Evolutionary conservation across 2,113 vertebrate genomes (phyloP), one percentile per base, ranked within the genome.

Genomic region (Pomatorhinus ruficollis): DNA sequence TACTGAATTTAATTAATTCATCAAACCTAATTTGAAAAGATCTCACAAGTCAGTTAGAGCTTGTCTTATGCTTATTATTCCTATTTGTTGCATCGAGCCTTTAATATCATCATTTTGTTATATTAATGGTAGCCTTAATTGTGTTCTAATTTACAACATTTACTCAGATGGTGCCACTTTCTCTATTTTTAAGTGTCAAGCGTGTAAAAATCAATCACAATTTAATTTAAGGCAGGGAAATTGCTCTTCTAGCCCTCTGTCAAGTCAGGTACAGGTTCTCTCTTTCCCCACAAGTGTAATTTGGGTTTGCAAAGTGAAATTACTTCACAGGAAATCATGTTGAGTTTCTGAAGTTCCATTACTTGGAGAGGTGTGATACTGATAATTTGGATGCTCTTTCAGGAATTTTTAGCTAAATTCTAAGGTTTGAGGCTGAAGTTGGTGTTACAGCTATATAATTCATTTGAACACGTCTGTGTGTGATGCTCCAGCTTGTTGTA

Each of bases 1-100:
- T 82, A 60, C 50, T 91, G 78, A 90, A 96, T 95, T 94, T 94
- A 97, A 97, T 97, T 96, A 96, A 94, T 71, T 97, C 66, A 93
- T 97, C 91, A 97, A 95, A 93, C 35, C 22, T 93, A 87, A 95
- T 93, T 93, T 94, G 57, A 54, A 95, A 95, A 93, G 64, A 86
- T 86, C 57, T 89, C 78, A 94, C 39, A 77, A 92, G 17, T 89
- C 71, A 86, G 40, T 87, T 74, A 92, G 81, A 89, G 37, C 65
- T 89, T 83, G 37, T 93, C 71, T 70, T 80, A 27, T 57, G 70
- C 63, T 89, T 92, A 30, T 88, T 78, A 63, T 87, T 96, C 72
- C 59, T 95, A 78, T 95, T 89, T 85, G 83, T 87, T 95, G 54
- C 56, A 85, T 44, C 0, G 1, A 79, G 57, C 54, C 83, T 93